Evolutionary conservation across 2,888 invertebrate genomes (phyloP).

Genomic region (Oscheius onirici): DNA sequence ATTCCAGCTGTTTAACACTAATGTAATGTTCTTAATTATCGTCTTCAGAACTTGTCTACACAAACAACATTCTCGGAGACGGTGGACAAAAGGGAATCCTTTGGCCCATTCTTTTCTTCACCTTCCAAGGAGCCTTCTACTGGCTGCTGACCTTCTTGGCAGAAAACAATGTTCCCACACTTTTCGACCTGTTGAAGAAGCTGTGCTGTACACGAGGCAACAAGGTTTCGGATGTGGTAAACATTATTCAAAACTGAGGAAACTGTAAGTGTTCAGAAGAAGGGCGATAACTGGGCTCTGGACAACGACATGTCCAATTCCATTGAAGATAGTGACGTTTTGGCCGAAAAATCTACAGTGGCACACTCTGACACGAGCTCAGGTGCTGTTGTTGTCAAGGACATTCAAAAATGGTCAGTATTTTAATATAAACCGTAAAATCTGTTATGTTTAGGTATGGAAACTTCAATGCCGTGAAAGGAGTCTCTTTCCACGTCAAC

Average conservation of each 20-base stretch:
- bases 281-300: slow-evolving; percentile 14
- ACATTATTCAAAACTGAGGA: neutral
- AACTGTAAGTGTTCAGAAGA: neutral
- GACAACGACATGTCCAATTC: slow-evolving; percentile 3
- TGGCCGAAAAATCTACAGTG: slow-evolving; percentile 56
- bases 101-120: slow-evolving; percentile 53
- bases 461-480: slow-evolving; percentile 62
- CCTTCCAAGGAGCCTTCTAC: slow-evolving; percentile 48
- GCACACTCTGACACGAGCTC: slow-evolving; percentile 10
- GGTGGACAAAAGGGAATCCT: slow-evolving; percentile 51
- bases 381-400: slow-evolving; percentile 19
- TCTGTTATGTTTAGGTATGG: slow-evolving; percentile 49
- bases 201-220: neutral
- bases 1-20: no score
- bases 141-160: slow-evolving; percentile 47
- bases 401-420: slow-evolving; percentile 22
- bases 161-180: slow-evolving; percentile 30
- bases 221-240: slow-evolving; percentile 18
- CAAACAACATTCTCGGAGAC: slow-evolving; percentile 46
- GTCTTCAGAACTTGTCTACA: slow-evolving; percentile 33
- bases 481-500: slow-evolving; percentile 63
- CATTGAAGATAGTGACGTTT: slow-evolving; percentile 59
- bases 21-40: no score
- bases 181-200: slow-evolving; percentile 10
- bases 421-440: neutral